phyloP scores from a whole-genome alignment of 2,113 vertebrate genomes.

The Crotalus horridus region DNA sequence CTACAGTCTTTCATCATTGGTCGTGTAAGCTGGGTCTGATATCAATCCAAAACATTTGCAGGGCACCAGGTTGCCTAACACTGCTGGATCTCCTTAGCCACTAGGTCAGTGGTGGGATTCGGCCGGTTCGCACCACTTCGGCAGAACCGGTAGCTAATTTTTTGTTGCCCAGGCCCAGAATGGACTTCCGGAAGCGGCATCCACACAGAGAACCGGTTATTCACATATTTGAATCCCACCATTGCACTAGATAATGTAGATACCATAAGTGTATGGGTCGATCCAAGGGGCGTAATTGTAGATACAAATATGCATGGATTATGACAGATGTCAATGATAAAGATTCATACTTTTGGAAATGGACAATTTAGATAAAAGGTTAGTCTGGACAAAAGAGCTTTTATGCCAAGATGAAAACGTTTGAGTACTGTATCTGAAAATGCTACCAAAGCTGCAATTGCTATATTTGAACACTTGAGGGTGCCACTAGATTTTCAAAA shows the following conservation, averaged over 20 bases:
- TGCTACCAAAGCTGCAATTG: neutral
- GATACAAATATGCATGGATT: neutral
- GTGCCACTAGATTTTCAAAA: constrained; percentile 45
- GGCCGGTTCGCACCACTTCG: too few relatives aligned
- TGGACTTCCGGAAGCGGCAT: too few relatives aligned
- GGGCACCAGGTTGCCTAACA: neutral
- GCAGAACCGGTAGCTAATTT: too few relatives aligned
- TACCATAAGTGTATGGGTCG: neutral
- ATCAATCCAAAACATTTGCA: neutral
- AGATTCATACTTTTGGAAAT: neutral
- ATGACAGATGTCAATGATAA: neutral
- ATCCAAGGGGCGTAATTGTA: neutral
- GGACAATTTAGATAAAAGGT: neutral
- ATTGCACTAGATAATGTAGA: neutral
- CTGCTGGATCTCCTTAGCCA: neutral
- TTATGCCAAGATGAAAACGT: neutral
- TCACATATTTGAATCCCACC: too few relatives aligned
- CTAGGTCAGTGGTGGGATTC: too few relatives aligned
- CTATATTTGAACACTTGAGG: constrained; percentile 46
- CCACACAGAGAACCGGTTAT: too few relatives aligned
- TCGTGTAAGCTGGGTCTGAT: neutral
- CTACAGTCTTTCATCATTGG: neutral
- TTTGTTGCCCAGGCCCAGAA: too few relatives aligned
- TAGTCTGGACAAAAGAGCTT: neutral
- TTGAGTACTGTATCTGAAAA: neutral